Conservation (phyloP, 2,113 vertebrate species). For the Oncorhynchus kisutch region DNA sequence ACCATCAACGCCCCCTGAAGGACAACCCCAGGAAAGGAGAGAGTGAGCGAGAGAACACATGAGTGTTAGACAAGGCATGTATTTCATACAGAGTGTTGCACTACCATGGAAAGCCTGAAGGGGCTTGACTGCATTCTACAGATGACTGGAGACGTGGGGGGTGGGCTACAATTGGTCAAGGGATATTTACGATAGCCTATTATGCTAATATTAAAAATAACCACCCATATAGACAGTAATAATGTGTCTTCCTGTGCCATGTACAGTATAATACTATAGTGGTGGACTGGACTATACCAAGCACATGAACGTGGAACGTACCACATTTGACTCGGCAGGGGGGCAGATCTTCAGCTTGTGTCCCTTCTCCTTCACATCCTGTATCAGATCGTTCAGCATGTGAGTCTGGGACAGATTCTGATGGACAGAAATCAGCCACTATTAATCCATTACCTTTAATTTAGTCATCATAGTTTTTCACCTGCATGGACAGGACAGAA, state of each 20-base stretch:
- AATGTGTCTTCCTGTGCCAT: too few species aligned
- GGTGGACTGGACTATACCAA: neutral
- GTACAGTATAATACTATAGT: too few species aligned
- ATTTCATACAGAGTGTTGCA: neutral
- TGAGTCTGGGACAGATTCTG: conserved; percentile 96
- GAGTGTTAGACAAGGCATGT: neutral
- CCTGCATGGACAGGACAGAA: neutral
- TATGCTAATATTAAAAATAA: neutral
- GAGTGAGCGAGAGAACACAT: neutral
- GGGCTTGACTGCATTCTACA: neutral
- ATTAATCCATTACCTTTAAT: neutral
- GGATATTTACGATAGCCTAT: neutral
- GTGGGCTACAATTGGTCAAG: neutral
- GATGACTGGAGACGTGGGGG: neutral
- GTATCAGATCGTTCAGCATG: conserved; percentile 88
- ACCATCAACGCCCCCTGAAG: conserved; percentile 84
- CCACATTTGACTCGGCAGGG: conserved; percentile 79
- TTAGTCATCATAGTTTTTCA: neutral
- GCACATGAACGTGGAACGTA: conserved; percentile 49
- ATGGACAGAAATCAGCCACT: neutral
- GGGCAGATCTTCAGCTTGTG: conserved; percentile 89
- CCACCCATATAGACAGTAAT: neutral
- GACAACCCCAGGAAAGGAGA: neutral
- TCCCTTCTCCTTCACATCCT: conserved; percentile 91
- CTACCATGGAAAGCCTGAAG: neutral